Percentiles rank a stretch among this genome's conserved stretches.
Evolutionary conservation across 2,797 vertebrate genomes (phyloP).

Genomic region (Arvicola amphibius): DNA sequence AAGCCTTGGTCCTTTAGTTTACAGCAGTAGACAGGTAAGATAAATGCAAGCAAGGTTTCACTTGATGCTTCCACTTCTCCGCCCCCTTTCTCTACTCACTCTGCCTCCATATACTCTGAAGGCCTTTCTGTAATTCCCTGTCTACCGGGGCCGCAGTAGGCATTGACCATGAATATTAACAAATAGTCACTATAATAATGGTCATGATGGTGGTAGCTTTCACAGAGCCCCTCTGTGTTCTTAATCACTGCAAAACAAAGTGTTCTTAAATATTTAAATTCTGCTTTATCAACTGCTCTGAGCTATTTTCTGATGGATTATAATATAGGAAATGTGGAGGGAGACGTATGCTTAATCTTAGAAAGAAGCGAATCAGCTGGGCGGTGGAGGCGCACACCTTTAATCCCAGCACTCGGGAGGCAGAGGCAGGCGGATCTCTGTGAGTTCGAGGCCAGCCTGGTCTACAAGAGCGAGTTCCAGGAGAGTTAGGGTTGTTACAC

Average conservation of each 20-base stretch:
- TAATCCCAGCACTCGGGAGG: no score
- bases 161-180: background rate
- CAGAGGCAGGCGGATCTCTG: no score
- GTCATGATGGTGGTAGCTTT: background rate
- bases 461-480: no score
- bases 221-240: background rate
- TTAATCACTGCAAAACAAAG: constrained; percentile 5
- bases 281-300: background rate
- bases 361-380: background rate
- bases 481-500: no score
- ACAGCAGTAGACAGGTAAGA: background rate
- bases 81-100: background rate
- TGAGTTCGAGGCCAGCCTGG: no score
- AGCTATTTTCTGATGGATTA: constrained; percentile 15
- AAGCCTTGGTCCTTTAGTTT: constrained; percentile 2
- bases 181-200: background rate
- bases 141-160: background rate
- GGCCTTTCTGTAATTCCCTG: background rate
- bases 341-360: constrained; percentile 31
- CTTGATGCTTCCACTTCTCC: background rate
- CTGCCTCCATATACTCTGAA: background rate
- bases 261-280: constrained; percentile 27
- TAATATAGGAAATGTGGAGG: background rate
- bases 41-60: background rate
- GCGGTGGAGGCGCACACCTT: no score